Evolutionary conservation across 2,797 vertebrate species (phyloP), one percentile per base, ranked within the genome.

Genomic region (Molossus alvarezi): DNA sequence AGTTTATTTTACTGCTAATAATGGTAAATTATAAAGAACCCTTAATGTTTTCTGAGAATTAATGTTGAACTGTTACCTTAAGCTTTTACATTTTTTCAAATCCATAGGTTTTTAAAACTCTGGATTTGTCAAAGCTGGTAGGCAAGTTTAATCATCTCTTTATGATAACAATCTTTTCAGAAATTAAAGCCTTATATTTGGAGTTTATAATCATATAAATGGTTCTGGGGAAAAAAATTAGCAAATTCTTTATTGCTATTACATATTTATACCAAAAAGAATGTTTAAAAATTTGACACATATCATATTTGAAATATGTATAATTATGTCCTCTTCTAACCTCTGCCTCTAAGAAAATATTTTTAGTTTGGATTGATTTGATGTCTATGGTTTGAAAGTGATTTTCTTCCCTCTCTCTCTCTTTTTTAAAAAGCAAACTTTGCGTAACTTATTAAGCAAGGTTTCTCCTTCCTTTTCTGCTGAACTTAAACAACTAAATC

Each of bases 401-500:
- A 96, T 92, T 85, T 79, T 88, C 55, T 57, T 96, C 23, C 94
- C 37, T 88, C 96, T 12, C 76, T 92, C 29, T 93, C 95, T 7
- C 57, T 57, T 94, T 95, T 33, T 85, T 83, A 93, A 65, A n/a
- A 95, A 99, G 99, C 99, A 99, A 97, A 99, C 98, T 0, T 95
- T 99, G 95, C 96, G 93, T 62, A 98, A 97, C 79, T 98, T 99
- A 96, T 95, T 99, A 95, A 99, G 98, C 83, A 99, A 98, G 64
- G 98, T 98, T 94, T 98, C 98, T 0, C 98, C 99, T 72, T 98
- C 99, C 96, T 99, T 99, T 97, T 97, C 98, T 84, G 97, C 98
- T 87, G 99, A 99, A 97, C 99, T 99, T 93, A 97, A 98, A 95
- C 98, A 98, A 85, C 98, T 99, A 91, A 99, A 99, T 98, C 97